Base-by-base conservation (phyloP, 2,797 vertebrate genomes). In the Platyrinchus mystaceus region DNA sequence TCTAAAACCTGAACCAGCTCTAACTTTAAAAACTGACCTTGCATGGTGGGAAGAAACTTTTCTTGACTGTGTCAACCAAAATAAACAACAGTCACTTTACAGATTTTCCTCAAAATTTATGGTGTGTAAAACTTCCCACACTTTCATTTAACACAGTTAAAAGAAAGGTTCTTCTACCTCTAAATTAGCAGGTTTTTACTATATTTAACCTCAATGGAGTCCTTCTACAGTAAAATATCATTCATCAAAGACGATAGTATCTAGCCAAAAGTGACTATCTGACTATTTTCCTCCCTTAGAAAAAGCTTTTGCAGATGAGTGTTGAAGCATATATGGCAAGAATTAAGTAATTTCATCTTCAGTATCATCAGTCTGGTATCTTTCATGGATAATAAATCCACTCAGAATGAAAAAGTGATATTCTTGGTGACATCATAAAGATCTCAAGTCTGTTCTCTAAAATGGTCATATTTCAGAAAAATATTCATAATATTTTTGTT, bases 81-180 rank as follows among this genome's bases (percentile, higher is more conserved):
- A 86, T 27, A 90, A 77, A 32, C 1, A 2, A 34, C 60, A 39
- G 14, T 47, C 44, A 78, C 4, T 3, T 60, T 9, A 55, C 2
- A 41, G 7, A 44, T 44, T 86, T 88, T 78, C 47, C 34, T 92
- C 26, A 52, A 66, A 69, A 88, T 26, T 28, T 18, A 32, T 12
- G 15, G 3, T 7, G 7, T 43, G 5, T 21, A 39, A 6, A 18
- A n/a, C n/a, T n/a, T n/a, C n/a, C n/a, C 34, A 32, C 0, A 0
- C 28, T 12, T 74, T 74, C 12, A 19, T 46, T 10, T 70, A 23
- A 49, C 1, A 52, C 1, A 60, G 16, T 32, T 70, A 37, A 77
- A 92, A 36, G 8, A 26, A 75, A 75, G 8, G 4, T 30, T 59
- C 32, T 90, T 70, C 41, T 50, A 52, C n/a, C 7, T 7, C 3